These are phyloP conservation scores for Notiomystis cincta DNA, from an alignment of 2,113 vertebrate genomes.

Conservation along the genomic window DNA sequence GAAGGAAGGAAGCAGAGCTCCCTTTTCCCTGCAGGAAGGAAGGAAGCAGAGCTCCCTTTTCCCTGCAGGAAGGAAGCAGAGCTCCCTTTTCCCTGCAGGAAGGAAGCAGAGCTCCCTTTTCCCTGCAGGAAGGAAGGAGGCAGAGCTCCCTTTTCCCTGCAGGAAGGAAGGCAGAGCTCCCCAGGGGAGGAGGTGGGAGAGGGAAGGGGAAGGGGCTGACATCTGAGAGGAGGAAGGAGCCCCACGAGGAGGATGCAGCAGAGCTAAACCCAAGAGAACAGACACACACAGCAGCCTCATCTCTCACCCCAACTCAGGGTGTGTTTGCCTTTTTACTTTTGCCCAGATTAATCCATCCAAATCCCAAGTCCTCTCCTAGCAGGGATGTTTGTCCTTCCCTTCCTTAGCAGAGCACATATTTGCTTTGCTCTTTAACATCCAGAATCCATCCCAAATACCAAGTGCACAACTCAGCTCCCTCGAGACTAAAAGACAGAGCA, in stretches of 20 bases:
- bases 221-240: not conserved
- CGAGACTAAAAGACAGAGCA: accelerated
- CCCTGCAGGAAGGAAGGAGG: slow-evolving; percentile 24
- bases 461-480: not conserved
- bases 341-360: not conserved
- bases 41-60: too few species aligned
- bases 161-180: slow-evolving; percentile 36
- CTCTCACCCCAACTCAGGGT: not conserved
- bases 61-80: slow-evolving; percentile 23
- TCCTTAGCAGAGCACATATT: not conserved
- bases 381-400: not conserved
- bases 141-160: not conserved
- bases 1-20: slow-evolving; percentile 32
- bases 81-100: not conserved
- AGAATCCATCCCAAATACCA: not conserved
- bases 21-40: too few species aligned
- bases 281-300: not conserved
- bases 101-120: slow-evolving; percentile 10
- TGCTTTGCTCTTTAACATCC: not conserved
- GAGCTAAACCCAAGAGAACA: not conserved
- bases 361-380: not conserved
- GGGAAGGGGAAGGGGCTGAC: not conserved
- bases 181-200: not conserved
- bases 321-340: not conserved
- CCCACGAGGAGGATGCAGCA: not conserved